Percentiles rank a stretch among this genome's conserved stretches.
Conservation (phyloP, 1,140 invertebrate species). For the Cherax quadricarinatus region DNA sequence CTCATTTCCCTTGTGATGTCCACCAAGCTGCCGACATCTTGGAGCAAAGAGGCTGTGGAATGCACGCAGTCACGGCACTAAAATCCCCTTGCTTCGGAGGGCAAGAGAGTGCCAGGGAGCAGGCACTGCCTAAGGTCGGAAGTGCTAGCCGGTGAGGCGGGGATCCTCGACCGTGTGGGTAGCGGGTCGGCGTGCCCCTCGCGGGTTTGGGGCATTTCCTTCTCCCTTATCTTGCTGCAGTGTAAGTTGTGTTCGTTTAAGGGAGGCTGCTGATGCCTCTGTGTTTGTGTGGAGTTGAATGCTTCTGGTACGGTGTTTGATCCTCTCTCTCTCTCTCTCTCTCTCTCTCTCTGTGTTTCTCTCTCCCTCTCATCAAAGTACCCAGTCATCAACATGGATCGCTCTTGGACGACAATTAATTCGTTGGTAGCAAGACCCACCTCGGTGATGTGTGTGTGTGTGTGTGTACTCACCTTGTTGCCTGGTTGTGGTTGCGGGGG, state of each 20-base stretch:
- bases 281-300: background rate
- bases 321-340: background rate
- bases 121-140: background rate
- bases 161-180: background rate
- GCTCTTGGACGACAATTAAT: too few species aligned
- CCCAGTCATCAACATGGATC: background rate
- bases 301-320: background rate
- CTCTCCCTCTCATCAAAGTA: background rate
- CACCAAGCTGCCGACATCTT: background rate
- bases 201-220: background rate
- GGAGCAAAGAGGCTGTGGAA: background rate
- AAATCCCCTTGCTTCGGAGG: background rate
- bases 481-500: too few species aligned
- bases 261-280: background rate
- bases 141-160: too few species aligned
- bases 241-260: background rate
- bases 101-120: background rate
- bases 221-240: background rate
- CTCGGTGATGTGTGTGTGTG: too few species aligned
- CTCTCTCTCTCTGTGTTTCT: background rate
- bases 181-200: background rate
- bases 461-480: too few species aligned
- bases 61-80: background rate
- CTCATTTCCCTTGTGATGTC: conserved; percentile 6
- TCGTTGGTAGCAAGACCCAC: too few species aligned